Conservation (phyloP, 1,140 invertebrate species). For the Drosophila littoralis region DNA sequence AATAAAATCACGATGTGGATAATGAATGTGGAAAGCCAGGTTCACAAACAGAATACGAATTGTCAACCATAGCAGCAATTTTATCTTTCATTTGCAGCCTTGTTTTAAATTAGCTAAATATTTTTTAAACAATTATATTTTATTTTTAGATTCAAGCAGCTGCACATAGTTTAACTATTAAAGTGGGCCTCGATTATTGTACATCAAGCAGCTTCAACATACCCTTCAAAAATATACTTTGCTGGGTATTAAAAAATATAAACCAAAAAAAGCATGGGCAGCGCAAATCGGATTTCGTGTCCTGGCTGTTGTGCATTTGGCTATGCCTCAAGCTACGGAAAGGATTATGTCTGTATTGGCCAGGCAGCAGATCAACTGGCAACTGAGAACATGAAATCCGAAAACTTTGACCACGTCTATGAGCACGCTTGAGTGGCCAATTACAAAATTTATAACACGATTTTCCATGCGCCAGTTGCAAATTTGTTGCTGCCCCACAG, state of each 20-base stretch:
- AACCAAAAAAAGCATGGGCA: not conserved
- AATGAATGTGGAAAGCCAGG: too few species aligned
- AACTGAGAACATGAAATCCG: not conserved
- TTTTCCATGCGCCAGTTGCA: constrained; percentile 47
- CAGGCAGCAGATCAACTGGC: not conserved
- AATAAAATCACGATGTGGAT: too few species aligned
- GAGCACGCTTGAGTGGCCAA: constrained; percentile 43
- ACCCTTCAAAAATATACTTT: too few species aligned
- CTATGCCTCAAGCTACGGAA: constrained; percentile 15
- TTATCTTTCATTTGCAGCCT: too few species aligned
- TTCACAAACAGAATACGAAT: too few species aligned
- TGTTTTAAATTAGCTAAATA: too few species aligned
- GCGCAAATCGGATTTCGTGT: constrained; percentile 26
- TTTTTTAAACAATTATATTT: too few species aligned
- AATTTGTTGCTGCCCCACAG: constrained; percentile 21
- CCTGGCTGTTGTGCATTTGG: not conserved
- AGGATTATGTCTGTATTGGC: constrained; percentile 28
- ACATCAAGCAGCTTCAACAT: too few species aligned
- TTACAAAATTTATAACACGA: constrained; percentile 48
- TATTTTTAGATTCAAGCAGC: too few species aligned
- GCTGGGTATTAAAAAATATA: not conserved
- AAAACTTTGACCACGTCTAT: constrained; percentile 20
- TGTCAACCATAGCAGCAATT: too few species aligned
- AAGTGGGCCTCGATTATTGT: too few species aligned
- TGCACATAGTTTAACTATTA: too few species aligned